Evolutionary conservation across 2,797 vertebrate species (phyloP).

Genomic region (Pygocentrus nattereri): DNA sequence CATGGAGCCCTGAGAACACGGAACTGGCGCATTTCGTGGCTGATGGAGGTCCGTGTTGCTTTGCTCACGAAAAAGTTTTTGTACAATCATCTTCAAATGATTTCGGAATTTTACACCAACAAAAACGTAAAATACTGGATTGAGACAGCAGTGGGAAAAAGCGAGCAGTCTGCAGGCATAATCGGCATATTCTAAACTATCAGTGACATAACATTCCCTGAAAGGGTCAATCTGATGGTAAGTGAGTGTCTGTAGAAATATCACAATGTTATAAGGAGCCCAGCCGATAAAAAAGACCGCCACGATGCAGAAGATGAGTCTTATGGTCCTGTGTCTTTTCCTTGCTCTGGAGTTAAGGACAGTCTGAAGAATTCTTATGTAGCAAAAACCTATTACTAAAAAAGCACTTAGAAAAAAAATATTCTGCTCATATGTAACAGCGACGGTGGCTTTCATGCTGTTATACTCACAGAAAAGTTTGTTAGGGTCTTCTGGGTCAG

Average conservation of each 20-base stretch:
- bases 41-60: conserved; percentile 40
- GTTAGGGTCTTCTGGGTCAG: not conserved
- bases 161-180: conserved; percentile 83
- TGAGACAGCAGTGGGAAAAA: conserved; percentile 92
- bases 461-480: conserved; percentile 63
- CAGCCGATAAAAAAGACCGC: conserved; percentile 88
- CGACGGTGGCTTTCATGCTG: conserved; percentile 47
- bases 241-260: conserved; percentile 79
- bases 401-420: conserved; percentile 85
- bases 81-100: conserved; percentile 78
- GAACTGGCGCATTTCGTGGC: conserved; percentile 40
- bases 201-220: conserved; percentile 66
- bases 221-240: conserved; percentile 39
- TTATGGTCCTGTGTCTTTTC: conserved; percentile 83
- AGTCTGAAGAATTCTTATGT: conserved; percentile 81
- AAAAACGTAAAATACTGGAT: conserved; percentile 91
- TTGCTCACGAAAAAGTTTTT: conserved; percentile 42
- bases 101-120: conserved; percentile 89
- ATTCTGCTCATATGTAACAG: conserved; percentile 80
- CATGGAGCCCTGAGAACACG: conserved; percentile 66
- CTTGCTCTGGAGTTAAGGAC: conserved; percentile 78
- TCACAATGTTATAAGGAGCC: conserved; percentile 89
- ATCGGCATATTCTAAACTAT: conserved; percentile 73
- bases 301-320: conserved; percentile 88
- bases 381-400: conserved; percentile 84